Evolutionary conservation across 2,113 vertebrate species (phyloP), one percentile per base, ranked within the genome.

Genomic region (Oryzias woworae): DNA sequence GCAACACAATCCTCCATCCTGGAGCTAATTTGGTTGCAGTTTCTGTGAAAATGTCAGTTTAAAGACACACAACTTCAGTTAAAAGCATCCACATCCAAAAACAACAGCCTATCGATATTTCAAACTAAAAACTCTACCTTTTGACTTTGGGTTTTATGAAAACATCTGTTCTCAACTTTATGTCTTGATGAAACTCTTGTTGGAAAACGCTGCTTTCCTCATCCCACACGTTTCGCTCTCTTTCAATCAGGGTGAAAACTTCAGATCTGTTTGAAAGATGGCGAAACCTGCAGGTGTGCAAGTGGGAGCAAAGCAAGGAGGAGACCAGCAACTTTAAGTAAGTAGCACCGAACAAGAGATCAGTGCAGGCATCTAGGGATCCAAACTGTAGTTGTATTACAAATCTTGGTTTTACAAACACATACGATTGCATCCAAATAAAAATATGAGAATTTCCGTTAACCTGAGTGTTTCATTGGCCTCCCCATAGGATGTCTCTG

Each of bases 191-290:
- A 7, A 6, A 28, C 5, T 28, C 26, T 28, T 28, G 31, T 8
- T 8, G 31, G 31, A 36, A 36, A 36, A 36, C 7, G 26, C 26
- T 7, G 26, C 26, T 28, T 44, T 45, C n/a, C n/a, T 83, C 48
- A 82, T 73, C 51, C 56, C 66, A 66, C 72, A 73, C 72, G 62
- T 78, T 60, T 81, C 62, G 82, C 62, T 84, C 51, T 56, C 36
- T 85, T 58, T 84, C 64, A 73, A 58, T 66, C 72, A 99, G 97
- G 96, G 95, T 98, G 77, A 99, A 97, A 87, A 96, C 96, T 61
- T 95, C 94, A 0, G 97, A 99, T 51, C 88, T 99, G 82, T 98
- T 98, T 82, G 97, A 99, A 77, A 92, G 96, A 64, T 99, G 97
- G 97, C 91, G 92, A 73, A 96, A 93, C 82, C 91, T 99, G 53